Conservation (phyloP, 1,140 invertebrate genomes). For the Micrasema longulum region DNA sequence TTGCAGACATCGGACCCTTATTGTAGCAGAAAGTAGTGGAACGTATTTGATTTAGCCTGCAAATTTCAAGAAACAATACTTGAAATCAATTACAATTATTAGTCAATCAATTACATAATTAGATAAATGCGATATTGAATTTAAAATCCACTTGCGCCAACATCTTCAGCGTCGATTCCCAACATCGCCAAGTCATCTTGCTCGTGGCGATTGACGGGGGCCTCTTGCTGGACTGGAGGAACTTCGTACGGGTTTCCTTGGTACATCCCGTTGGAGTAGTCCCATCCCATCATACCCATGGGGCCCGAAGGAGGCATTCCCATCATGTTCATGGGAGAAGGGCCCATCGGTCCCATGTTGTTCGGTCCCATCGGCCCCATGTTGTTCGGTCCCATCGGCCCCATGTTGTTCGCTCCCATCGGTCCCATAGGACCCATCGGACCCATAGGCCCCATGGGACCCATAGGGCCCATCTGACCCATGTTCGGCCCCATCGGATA, state of each 20-base stretch:
- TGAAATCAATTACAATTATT: not conserved
- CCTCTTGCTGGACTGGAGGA: not conserved
- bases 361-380: conserved; percentile 30
- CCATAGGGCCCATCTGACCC: conserved; percentile 30
- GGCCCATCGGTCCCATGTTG: conserved; percentile 49
- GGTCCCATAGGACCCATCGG: conserved; percentile 32
- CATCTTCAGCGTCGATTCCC: conserved; percentile 76
- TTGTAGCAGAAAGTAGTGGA: no score
- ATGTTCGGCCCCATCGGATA: conserved; percentile 27
- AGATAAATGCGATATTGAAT: no score
- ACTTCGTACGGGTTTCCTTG: conserved; percentile 45
- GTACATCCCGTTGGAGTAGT: conserved; percentile 51
- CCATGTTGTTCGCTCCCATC: no score
- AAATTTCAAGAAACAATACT: not conserved
- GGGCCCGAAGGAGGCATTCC: conserved; percentile 57
- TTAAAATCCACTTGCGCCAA: conserved; percentile 67
- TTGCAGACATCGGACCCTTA: no score
- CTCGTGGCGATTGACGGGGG: conserved; percentile 59
- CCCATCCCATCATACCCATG: conserved; percentile 62
- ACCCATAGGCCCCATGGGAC: conserved; percentile 24
- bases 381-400: conserved; percentile 20
- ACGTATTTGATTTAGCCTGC: no score
- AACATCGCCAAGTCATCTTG: conserved; percentile 77
- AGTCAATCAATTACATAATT: no score
- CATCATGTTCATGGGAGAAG: conserved; percentile 59